Base-by-base conservation (phyloP, 2,797 vertebrate genomes). In the Cottoperca gobio region DNA sequence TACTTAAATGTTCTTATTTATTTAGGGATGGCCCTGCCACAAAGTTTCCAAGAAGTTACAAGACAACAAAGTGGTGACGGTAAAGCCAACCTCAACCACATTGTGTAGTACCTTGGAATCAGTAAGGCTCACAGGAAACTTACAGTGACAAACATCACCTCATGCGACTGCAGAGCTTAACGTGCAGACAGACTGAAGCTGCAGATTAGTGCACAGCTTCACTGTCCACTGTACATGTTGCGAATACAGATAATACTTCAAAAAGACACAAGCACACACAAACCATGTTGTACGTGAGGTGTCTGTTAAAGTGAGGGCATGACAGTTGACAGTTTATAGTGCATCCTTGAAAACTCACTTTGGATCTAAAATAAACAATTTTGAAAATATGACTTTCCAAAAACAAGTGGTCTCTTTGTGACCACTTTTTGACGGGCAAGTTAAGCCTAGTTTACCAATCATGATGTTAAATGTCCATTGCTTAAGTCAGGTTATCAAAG, bases 51-150 rank as follows among this genome's bases (percentile, higher is more conserved):
- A 28, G 35, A 71, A 50, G 19, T 40, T 31, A 31, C 9, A 12
- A 19, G 5, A 33, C 17, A 52, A 45, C 8, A 4, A n/a, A 37
- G 42, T 28, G 5, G 7, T 43, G 6, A 33, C 4, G 19, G 13
- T 39, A n/a, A 65, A 26, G 19, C 26, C 16, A 23, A 46, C 53
- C n/a, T 23, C 5, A 0, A 14, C 23, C 8, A 33, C 37, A 53
- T 10, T 4, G 1, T 3, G 17, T 28, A 2, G 5, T 28, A 57
- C 26, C 10, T 2, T 28, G 4, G 24, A 11, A 13, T 14, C 16
- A 23, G 8, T 4, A 3, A 37, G 4, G 23, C n/a, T 67, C 11
- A 78, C 71, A 81, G 78, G 67, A 76, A 81, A 78, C 39, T 60
- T 67, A 69, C 53, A 75, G 1, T 31, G 24, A 49, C 54, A 65